phyloP scores from a whole-genome alignment of 2,797 vertebrate species.

The Myiotriccus ornatus region DNA sequence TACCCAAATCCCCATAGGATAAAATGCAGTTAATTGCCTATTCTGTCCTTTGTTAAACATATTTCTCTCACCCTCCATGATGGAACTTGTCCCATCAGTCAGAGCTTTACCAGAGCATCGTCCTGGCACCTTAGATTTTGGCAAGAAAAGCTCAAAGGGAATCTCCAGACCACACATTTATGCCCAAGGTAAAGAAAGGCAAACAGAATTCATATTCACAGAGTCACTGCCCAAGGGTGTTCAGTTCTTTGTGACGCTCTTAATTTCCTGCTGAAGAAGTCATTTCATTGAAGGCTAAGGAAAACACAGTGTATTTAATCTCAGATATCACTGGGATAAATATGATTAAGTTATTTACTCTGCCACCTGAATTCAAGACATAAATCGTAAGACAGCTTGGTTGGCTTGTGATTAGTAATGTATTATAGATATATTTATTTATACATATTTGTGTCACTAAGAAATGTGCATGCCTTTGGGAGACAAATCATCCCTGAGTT shows the following conservation, averaged over 20 bases:
- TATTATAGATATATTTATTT: background rate
- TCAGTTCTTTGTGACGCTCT: background rate
- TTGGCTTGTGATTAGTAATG: background rate
- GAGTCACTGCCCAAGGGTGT: background rate
- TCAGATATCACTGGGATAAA: background rate
- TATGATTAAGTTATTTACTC: background rate
- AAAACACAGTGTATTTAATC: background rate
- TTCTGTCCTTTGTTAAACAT: background rate
- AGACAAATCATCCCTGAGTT: background rate
- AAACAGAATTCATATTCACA: background rate
- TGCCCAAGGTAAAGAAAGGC: background rate
- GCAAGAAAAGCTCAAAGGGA: background rate
- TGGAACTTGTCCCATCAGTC: background rate
- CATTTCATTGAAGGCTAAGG: background rate
- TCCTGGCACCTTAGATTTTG: background rate
- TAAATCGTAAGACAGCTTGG: background rate
- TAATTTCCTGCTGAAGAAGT: conserved; percentile 7
- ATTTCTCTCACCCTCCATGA: background rate
- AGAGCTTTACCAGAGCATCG: background rate
- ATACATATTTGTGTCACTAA: background rate
- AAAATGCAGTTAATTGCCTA: background rate
- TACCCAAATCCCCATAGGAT: background rate
- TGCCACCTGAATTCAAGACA: background rate
- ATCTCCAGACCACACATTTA: background rate
- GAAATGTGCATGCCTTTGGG: background rate